These are phyloP conservation scores for Sciurus carolinensis DNA, from an alignment of 2,797 vertebrate species.

Conservation along the genomic window DNA sequence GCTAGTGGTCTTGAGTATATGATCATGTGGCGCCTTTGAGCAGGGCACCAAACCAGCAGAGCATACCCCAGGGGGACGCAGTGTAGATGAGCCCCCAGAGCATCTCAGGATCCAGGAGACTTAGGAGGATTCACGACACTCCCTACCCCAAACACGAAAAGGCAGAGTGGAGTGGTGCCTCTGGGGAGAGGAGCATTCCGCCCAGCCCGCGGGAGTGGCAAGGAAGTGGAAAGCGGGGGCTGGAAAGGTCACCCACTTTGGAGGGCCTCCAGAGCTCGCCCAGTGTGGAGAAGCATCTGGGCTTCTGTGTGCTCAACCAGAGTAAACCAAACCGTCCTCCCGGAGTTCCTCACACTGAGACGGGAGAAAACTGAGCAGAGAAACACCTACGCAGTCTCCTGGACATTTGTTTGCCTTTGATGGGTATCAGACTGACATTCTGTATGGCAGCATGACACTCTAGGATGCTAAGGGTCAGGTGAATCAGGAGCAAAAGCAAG, in stretches of 20 bases:
- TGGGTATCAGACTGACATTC: neutral
- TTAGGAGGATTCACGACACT: neutral
- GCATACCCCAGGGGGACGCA: neutral
- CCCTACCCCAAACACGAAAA: constrained; percentile 33
- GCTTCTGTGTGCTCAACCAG: constrained; percentile 29
- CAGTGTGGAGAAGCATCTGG: constrained; percentile 21
- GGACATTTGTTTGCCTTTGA: neutral
- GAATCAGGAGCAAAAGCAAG: neutral
- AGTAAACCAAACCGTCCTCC: constrained; percentile 32
- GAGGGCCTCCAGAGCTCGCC: constrained; percentile 44
- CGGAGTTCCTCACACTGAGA: neutral
- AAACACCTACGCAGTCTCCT: neutral
- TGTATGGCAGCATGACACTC: neutral
- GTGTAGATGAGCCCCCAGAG: neutral
- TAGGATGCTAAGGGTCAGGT: neutral
- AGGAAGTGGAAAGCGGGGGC: constrained; percentile 41
- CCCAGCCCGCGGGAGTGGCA: constrained; percentile 54
- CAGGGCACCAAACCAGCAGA: too few relatives aligned
- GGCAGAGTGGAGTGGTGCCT: neutral
- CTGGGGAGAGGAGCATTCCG: constrained; percentile 11
- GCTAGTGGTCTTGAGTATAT: accelerated
- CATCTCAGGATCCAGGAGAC: neutral
- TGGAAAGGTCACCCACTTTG: neutral
- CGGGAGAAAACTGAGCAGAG: neutral
- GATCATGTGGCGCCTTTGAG: neutral